phyloP scores from a whole-genome alignment of 2,113 vertebrate genomes.

The Passer domesticus region DNA sequence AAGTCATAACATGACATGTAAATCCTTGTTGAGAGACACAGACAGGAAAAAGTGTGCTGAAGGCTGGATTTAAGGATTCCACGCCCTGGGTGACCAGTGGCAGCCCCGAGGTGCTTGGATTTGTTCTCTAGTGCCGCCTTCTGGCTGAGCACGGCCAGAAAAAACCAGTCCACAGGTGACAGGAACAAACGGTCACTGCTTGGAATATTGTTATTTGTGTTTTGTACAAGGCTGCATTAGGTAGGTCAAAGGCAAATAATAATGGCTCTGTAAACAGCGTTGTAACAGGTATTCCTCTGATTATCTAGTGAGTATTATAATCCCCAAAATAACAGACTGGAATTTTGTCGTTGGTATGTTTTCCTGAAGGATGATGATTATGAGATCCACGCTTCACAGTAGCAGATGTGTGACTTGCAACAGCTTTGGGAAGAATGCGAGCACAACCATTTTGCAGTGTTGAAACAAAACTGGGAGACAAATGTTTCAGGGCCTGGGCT shows the following conservation, averaged over 20 bases:
- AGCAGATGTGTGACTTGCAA: neutral
- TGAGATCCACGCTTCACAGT: accelerated
- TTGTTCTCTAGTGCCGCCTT: constrained; percentile 1
- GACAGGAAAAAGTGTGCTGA: neutral
- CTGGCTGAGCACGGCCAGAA: neutral
- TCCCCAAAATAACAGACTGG: neutral
- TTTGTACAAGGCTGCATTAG: neutral
- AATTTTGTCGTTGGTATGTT: accelerated
- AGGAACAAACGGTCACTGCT: neutral
- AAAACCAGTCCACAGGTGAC: neutral
- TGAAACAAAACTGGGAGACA: neutral
- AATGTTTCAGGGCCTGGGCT: neutral
- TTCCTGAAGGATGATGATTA: neutral
- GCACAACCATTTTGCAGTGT: accelerated
- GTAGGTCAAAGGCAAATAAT: neutral
- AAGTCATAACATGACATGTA: accelerated
- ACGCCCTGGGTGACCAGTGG: neutral
- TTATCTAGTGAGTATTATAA: neutral
- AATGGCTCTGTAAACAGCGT: neutral
- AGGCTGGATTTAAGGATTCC: neutral
- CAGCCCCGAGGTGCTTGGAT: neutral
- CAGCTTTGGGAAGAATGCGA: neutral
- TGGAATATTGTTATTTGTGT: neutral
- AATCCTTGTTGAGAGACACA: neutral
- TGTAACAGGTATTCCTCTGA: neutral